Evolutionary conservation across 2,113 vertebrate species (phyloP).

Genomic region (Psilopogon haemacephalus): DNA sequence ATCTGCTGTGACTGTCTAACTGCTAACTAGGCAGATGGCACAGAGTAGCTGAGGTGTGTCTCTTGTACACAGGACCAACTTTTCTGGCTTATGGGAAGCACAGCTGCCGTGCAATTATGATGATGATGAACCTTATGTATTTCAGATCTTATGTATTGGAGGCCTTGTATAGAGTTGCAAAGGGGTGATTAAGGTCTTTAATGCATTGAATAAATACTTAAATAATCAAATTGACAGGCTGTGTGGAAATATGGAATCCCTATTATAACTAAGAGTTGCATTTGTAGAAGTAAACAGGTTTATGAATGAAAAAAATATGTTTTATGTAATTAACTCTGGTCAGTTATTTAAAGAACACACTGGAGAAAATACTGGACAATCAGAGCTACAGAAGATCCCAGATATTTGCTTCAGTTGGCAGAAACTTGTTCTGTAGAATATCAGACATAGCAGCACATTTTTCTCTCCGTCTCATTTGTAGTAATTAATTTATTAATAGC

Average conservation of each 20-base stretch:
- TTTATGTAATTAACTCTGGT: background rate
- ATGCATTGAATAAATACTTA: slow-evolving; percentile 68
- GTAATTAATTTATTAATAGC: background rate
- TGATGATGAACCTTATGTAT: slow-evolving; percentile 64
- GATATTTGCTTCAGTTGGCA: background rate
- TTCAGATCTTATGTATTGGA: slow-evolving; percentile 41
- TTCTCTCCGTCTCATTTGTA: background rate
- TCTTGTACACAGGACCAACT: slow-evolving; percentile 66
- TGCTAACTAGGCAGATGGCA: slow-evolving; percentile 75
- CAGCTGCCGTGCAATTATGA: slow-evolving; percentile 71
- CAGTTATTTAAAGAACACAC: background rate
- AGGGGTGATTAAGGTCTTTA: slow-evolving; percentile 69
- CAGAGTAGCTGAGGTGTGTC: slow-evolving; percentile 75
- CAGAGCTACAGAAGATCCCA: background rate
- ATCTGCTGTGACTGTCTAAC: slow-evolving; percentile 57
- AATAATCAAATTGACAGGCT: slow-evolving; percentile 74
- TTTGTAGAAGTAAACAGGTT: background rate
- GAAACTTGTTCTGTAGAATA: background rate
- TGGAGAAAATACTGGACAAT: background rate
- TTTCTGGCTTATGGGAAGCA: slow-evolving; percentile 69
- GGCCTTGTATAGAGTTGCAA: slow-evolving; percentile 63
- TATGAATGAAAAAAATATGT: background rate
- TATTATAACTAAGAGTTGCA: slow-evolving; percentile 64
- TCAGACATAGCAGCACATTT: background rate
- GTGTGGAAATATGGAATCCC: slow-evolving; percentile 72